Evolutionary conservation across 2,888 invertebrate species (phyloP).

Genomic region (Philereme vetulata): DNA sequence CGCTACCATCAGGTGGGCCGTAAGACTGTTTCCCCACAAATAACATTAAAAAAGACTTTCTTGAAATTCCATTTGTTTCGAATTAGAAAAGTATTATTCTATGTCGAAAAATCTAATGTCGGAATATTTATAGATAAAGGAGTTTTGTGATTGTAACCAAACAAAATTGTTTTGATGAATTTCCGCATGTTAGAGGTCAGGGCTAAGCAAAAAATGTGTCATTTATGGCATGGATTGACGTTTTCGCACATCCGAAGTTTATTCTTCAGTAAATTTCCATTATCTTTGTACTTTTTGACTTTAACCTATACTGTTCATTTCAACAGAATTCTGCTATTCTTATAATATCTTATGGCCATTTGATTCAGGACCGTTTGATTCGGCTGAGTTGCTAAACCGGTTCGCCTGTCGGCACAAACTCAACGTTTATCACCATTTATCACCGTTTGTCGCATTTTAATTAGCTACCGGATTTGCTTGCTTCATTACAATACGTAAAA

Average conservation of each 20-base stretch:
- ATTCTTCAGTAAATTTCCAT: conserved; percentile 13
- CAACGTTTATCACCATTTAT: not conserved
- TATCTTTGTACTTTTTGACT: too few species aligned
- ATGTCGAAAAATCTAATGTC: too few species aligned
- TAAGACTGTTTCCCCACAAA: too few species aligned
- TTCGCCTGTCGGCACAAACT: not conserved
- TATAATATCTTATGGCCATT: too few species aligned
- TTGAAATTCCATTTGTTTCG: too few species aligned
- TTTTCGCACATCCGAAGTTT: conserved; percentile 28
- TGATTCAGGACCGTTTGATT: not conserved
- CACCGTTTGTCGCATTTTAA: conserved; percentile 1
- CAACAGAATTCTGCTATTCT: too few species aligned
- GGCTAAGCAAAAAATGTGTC: conserved; percentile 17
- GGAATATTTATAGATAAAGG: too few species aligned
- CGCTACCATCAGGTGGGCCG: too few species aligned
- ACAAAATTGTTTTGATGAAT: conserved; percentile 4
- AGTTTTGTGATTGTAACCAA: not conserved
- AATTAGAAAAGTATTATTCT: too few species aligned
- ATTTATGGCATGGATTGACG: conserved; percentile 8
- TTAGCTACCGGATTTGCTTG: conserved; percentile 6
- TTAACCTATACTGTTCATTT: too few species aligned
- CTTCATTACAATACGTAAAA: not conserved
- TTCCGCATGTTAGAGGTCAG: conserved; percentile 21
- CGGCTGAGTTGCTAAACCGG: not conserved
- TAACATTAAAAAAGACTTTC: too few species aligned